phyloP scores from a whole-genome alignment of 2,888 invertebrate species.

The Himalopsyche anomala region DNA sequence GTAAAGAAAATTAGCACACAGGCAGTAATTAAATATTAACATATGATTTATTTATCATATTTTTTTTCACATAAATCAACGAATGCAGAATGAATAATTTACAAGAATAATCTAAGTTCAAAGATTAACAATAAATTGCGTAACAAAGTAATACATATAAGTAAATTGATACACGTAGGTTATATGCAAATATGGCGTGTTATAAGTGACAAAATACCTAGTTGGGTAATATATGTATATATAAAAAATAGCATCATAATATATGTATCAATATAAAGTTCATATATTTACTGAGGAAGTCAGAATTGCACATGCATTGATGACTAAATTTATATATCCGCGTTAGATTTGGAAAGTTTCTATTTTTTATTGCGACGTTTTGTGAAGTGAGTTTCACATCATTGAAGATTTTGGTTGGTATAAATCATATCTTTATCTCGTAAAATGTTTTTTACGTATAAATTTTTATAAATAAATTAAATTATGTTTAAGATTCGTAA shows the following conservation, averaged over 20 bases:
- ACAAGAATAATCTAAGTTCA: conserved; percentile 22
- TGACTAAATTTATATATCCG: conserved; percentile 17
- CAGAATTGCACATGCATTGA: conserved; percentile 36
- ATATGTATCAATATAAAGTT: not conserved
- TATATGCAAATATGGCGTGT: too few relatives aligned
- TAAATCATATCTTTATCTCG: not conserved
- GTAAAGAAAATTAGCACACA: not conserved
- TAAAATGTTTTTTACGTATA: too few relatives aligned
- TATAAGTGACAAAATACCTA: too few relatives aligned
- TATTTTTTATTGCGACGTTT: conserved; percentile 29
- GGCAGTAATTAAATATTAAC: not conserved
- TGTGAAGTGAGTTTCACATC: not conserved
- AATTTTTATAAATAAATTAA: too few relatives aligned
- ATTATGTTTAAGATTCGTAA: too few relatives aligned
- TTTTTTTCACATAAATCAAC: not conserved
- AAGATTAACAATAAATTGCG: conserved; percentile 26
- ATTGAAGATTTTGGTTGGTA: not conserved
- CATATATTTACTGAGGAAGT: conserved; percentile 36
- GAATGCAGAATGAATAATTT: not conserved
- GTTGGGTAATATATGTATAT: not conserved
- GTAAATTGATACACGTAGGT: not conserved
- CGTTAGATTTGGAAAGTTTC: conserved; percentile 28
- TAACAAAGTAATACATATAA: not conserved
- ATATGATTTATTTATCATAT: not conserved
- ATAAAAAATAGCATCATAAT: not conserved